Conservation (phyloP, 2,113 vertebrate genomes). For the Cynocephalus volans region DNA sequence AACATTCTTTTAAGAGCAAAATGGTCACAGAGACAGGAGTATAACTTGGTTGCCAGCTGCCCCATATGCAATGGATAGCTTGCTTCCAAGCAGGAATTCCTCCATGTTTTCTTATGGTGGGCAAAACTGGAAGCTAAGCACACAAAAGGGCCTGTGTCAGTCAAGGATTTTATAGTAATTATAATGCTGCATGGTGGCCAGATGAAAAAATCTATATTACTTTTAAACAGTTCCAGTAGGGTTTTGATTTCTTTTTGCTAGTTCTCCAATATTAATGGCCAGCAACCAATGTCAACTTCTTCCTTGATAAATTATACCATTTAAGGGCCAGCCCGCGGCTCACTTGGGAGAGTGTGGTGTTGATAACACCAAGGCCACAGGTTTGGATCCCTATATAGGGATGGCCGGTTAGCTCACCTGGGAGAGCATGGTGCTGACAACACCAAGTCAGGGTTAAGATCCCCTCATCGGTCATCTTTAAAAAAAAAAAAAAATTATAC, state of each 20-base stretch:
- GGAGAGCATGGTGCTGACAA: too few relatives aligned
- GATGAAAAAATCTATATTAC: constrained; percentile 27
- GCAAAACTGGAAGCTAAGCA: constrained; percentile 51
- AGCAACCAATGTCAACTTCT: constrained; percentile 50
- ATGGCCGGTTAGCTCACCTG: too few relatives aligned
- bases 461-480: too few relatives aligned
- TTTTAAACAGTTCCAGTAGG: constrained; percentile 48
- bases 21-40: background rate
- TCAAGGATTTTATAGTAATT: constrained; percentile 33
- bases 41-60: background rate
- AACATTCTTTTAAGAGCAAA: constrained; percentile 57
- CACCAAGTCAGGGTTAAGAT: too few relatives aligned
- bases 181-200: background rate
- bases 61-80: background rate
- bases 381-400: too few relatives aligned
- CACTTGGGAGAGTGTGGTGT: too few relatives aligned
- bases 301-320: constrained; percentile 47
- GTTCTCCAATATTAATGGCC: constrained; percentile 30
- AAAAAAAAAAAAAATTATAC: background rate
- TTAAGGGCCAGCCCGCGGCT: background rate
- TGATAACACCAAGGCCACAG: too few relatives aligned
- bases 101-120: constrained; percentile 12
- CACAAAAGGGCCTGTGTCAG: background rate
- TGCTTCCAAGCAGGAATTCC: background rate
- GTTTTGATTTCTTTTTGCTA: constrained; percentile 61